A percentile compares a stretch with the other conserved stretches of the same genome.
Conservation (phyloP, 2,888 invertebrate genomes). For the Caenorhabditis sp. region DNA sequence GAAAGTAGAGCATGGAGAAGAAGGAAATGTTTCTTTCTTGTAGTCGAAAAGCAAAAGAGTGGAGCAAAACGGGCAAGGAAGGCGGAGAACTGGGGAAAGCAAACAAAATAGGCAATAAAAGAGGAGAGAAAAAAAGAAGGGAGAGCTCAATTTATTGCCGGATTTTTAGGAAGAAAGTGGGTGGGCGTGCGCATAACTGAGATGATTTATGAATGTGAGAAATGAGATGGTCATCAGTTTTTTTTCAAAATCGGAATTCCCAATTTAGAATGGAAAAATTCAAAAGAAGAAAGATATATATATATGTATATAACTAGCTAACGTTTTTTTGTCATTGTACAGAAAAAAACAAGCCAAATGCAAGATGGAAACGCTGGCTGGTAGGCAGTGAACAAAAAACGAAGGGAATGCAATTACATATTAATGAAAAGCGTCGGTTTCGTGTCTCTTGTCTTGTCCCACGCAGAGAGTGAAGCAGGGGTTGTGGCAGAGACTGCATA, state of each 20-base stretch:
- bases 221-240: too few species aligned
- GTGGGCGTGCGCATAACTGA: neutral
- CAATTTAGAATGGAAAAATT: too few species aligned
- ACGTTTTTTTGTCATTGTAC: too few species aligned
- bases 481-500: neutral
- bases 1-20: neutral
- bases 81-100: slow-evolving; percentile 41
- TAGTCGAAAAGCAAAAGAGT: slow-evolving; percentile 41
- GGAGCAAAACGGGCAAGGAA: slow-evolving; percentile 38
- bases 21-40: slow-evolving; percentile 39
- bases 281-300: too few species aligned
- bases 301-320: too few species aligned
- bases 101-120: slow-evolving; percentile 63
- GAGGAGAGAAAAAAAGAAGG: slow-evolving; percentile 28
- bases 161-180: slow-evolving; percentile 34
- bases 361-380: too few species aligned
- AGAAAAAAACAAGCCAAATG: too few species aligned
- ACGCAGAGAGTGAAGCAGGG: neutral
- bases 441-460: slow-evolving; percentile 3
- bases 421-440: slow-evolving; percentile 35
- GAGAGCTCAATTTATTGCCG: slow-evolving; percentile 58
- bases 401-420: slow-evolving; percentile 43
- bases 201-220: slow-evolving; percentile 6
- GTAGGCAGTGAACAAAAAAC: neutral
- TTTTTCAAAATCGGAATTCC: too few species aligned